phyloP scores from a whole-genome alignment of 2,113 vertebrate genomes.

The Corythornis madagascariensis region DNA sequence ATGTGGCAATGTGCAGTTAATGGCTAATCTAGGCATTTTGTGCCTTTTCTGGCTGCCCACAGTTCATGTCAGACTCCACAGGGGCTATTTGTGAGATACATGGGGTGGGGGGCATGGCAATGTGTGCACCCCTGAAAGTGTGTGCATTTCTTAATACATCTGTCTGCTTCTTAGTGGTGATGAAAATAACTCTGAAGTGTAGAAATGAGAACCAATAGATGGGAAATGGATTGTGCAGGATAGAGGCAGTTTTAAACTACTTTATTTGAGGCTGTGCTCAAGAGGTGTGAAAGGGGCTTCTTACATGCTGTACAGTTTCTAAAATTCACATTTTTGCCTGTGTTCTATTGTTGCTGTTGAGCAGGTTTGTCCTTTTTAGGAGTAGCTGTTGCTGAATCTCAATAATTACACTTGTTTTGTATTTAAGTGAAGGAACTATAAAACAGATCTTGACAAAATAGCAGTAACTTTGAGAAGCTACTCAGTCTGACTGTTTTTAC shows the following conservation, averaged over 20 bases:
- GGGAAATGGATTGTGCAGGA: neutral
- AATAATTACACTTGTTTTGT: neutral
- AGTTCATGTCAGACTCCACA: neutral
- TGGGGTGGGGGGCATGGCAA: rapidly evolving
- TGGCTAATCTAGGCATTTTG: constrained; percentile 48
- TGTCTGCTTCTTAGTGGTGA: neutral
- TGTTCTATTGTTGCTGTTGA: neutral
- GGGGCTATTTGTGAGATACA: neutral
- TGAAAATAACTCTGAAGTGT: neutral
- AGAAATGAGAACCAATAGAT: neutral
- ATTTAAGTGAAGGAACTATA: neutral
- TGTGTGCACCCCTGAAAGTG: neutral
- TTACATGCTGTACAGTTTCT: neutral
- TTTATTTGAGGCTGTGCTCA: neutral
- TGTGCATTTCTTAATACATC: neutral
- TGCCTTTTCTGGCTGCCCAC: neutral
- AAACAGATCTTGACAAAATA: constrained; percentile 2
- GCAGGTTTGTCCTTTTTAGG: neutral
- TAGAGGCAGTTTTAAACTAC: neutral
- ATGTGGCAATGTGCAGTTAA: constrained; percentile 57
- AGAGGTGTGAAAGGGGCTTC: neutral
- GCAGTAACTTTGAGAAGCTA: neutral
- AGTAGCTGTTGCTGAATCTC: neutral
- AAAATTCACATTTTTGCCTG: neutral
- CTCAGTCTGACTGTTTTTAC: neutral